These are phyloP conservation scores for Callionymus lyra DNA, from an alignment of 2,113 vertebrate genomes.

Conservation along the genomic window DNA sequence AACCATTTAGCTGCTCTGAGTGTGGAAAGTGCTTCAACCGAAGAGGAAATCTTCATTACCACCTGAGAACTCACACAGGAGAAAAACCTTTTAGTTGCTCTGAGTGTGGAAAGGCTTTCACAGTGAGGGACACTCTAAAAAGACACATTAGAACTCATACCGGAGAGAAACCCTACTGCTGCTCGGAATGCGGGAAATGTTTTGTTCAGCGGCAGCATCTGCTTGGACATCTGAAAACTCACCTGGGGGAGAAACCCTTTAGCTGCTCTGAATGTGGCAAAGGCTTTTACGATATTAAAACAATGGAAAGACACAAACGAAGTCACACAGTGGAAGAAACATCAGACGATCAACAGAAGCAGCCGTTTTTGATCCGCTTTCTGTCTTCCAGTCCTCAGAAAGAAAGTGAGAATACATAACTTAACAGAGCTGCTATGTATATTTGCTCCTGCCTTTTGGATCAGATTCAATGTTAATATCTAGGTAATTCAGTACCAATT, in stretches of 20 bases:
- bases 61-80: neutral
- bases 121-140: neutral
- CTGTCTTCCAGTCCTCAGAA: no score
- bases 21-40: neutral
- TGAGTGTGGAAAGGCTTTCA: constrained; percentile 1
- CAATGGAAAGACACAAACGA: neutral
- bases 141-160: constrained; percentile 4
- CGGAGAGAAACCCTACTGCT: constrained; percentile 2
- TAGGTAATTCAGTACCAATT: no score
- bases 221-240: constrained; percentile 2
- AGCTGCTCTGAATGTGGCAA: constrained; percentile 4
- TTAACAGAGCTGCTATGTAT: no score
- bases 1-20: no score
- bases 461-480: no score
- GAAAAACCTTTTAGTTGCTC: constrained; percentile 3
- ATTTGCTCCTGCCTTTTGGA: no score
- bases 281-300: constrained; percentile 1
- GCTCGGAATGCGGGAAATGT: neutral
- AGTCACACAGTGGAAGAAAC: neutral
- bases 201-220: constrained; percentile 1
- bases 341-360: no score
- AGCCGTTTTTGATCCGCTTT: no score
- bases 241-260: constrained; percentile 6
- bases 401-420: no score
- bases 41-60: neutral